Evolutionary conservation across 2,797 vertebrate genomes (phyloP).

Genomic region (Clamator glandarius): DNA sequence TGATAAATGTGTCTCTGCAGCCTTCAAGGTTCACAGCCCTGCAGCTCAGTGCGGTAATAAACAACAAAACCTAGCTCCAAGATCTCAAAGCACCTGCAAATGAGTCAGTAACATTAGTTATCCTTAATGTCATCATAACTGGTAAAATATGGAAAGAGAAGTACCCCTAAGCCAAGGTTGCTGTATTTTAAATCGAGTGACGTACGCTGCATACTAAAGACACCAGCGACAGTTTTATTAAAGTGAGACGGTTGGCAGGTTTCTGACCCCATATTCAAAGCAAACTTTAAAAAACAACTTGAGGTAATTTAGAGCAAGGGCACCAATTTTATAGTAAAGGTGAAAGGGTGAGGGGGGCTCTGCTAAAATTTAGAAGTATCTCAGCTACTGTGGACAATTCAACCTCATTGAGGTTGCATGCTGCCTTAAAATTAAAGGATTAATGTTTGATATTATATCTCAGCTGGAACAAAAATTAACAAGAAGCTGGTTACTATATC

Average conservation of each 20-base stretch:
- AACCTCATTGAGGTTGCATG: background rate
- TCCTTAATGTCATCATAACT: background rate
- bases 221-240: background rate
- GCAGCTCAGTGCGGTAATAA: background rate
- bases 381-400: background rate
- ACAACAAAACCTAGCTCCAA: background rate
- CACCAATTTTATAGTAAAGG: background rate
- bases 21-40: background rate
- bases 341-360: background rate
- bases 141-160: slow-evolving; percentile 4
- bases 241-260: background rate
- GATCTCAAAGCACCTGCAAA: slow-evolving; percentile 24
- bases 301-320: background rate
- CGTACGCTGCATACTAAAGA: background rate
- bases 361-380: background rate
- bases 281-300: background rate
- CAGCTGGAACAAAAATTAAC: background rate
- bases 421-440: background rate
- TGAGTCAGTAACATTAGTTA: slow-evolving; percentile 1
- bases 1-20: background rate
- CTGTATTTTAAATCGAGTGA: background rate
- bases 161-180: background rate
- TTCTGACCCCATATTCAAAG: background rate
- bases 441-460: background rate
- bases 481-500: background rate